A percentile compares a stretch with the other conserved stretches of the same genome.
Conservation (phyloP, 2,797 vertebrate genomes). For the Setipinna tenuifilis region DNA sequence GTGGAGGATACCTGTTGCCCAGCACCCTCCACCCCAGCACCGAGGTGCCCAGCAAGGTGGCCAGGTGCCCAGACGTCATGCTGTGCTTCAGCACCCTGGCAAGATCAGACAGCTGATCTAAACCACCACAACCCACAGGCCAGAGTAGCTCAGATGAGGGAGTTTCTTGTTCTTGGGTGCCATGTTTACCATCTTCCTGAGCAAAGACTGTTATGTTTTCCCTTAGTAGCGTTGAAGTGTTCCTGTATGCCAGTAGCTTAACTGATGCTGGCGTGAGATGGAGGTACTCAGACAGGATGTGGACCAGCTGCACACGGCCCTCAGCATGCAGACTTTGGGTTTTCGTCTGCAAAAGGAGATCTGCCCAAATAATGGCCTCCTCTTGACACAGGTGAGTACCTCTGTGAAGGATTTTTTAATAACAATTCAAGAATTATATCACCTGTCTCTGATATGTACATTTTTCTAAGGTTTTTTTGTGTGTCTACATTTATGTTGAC, state of each 20-base stretch:
- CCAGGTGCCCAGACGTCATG: slow-evolving; percentile 37
- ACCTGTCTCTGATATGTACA: no score
- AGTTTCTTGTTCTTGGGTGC: background rate
- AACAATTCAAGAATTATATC: no score
- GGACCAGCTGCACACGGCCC: slow-evolving; percentile 49
- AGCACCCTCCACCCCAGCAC: slow-evolving; percentile 65
- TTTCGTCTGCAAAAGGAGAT: slow-evolving; percentile 51
- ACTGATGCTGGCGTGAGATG: slow-evolving; percentile 46
- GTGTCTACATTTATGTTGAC: no score
- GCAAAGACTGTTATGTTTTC: slow-evolving; percentile 43
- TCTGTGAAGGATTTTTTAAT: background rate
- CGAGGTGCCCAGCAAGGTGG: slow-evolving; percentile 53
- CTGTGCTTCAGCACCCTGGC: slow-evolving; percentile 50
- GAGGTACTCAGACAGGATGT: slow-evolving; percentile 49
- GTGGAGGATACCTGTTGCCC: slow-evolving; percentile 29
- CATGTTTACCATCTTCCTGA: background rate
- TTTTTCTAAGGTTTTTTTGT: no score
- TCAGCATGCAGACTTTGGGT: slow-evolving; percentile 28
- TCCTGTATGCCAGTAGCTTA: slow-evolving; percentile 46
- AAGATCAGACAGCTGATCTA: slow-evolving; percentile 40
- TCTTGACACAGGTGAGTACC: slow-evolving; percentile 30
- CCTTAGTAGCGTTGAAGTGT: accelerated
- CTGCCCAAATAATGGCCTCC: slow-evolving; percentile 46
- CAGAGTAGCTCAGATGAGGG: slow-evolving; percentile 47
- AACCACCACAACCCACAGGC: slow-evolving; percentile 47